Conservation (phyloP, 2,113 vertebrate genomes). For the Notothenia coriiceps region DNA sequence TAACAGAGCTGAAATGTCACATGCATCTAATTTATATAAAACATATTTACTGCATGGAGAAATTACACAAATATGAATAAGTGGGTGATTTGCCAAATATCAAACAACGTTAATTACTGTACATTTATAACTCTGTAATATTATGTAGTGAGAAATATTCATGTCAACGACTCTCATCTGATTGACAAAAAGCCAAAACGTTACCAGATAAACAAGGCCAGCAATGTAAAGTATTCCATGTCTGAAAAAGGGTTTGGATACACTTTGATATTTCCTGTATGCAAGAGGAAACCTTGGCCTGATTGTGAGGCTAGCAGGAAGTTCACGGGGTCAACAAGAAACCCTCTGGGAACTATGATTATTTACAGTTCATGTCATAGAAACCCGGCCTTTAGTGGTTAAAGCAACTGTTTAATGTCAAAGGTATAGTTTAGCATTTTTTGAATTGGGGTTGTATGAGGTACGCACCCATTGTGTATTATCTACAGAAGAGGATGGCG, state of each 20-base stretch:
- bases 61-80: background rate
- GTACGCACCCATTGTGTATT: no score
- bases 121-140: no score
- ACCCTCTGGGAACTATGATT: conserved; percentile 14
- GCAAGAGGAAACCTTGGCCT: background rate
- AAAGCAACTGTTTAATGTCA: background rate
- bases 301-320: background rate
- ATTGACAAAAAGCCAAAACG: background rate
- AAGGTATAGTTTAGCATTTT: no score
- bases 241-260: background rate
- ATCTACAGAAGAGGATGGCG: no score
- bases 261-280: background rate
- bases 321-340: conserved; percentile 4
- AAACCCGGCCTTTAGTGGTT: background rate
- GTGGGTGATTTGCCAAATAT: background rate
- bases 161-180: background rate
- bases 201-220: background rate
- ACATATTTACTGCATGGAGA: background rate
- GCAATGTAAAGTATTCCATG: background rate
- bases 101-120: no score
- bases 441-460: no score
- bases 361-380: background rate
- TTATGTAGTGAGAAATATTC: background rate
- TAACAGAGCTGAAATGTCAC: background rate
- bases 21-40: background rate